Evolutionary conservation across 2,888 invertebrate species (phyloP), one percentile per base, ranked within the genome.

Genomic region (Eulithis prunata): DNA sequence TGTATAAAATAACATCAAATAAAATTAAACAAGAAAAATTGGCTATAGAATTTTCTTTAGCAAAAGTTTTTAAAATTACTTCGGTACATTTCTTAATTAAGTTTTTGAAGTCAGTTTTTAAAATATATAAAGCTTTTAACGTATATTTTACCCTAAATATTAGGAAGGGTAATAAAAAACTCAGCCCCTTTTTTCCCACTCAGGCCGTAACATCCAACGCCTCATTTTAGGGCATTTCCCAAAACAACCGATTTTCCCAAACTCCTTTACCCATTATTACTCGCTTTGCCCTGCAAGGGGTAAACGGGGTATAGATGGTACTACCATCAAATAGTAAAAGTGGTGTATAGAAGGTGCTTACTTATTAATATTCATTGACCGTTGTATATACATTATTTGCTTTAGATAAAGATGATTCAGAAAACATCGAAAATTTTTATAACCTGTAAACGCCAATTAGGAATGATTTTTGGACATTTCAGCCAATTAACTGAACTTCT

Each of bases 191-290:
- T 66, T 41, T 46, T 6, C 43, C 43, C 12, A 41, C 45, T 36
- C 53, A 36, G 5, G 45, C 47, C 57, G 38, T 65, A 8, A 65
- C 56, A 66, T 63, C 43, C 59, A 62, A 59, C 53, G 62, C 41
- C 58, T 62, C 51, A 54, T 66, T 58, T 53, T 47, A 53, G 36
- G 57, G 46, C 53, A 54, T 66, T 61, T 54, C 54, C 28, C 38
- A 61, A 66, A 66, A 61, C 57, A 61, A 54, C 21, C 66, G 57
- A 62, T 62, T 66, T 62, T 54, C 66, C 57, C 47, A 45, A 53
- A 63, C 57, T 58, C 63, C 54, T 32, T 63, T 57, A 58, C 28
- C 57, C 62, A 52, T 52, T 62, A 52, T 46, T 38, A 59, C 46
- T 61, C 60, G 47, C 32, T 52, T 51, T 52, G n/a, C 49, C 61